These are phyloP conservation scores for Antheraea pernyi DNA, from an alignment of 1,140 invertebrate species.

Conservation along the genomic window DNA sequence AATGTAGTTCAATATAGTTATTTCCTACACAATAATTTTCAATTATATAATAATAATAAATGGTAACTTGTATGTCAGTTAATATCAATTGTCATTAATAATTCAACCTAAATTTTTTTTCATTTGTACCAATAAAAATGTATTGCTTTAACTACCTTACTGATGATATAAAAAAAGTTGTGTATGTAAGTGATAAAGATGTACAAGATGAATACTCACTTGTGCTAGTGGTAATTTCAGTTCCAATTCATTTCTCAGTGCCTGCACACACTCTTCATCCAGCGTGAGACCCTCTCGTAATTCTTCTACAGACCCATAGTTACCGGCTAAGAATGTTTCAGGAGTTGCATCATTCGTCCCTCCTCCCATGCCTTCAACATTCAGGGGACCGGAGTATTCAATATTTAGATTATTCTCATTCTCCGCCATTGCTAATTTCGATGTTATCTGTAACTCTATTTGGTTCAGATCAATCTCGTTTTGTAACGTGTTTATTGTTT, in stretches of 20 bases:
- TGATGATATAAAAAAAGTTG: no score
- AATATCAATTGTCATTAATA: no score
- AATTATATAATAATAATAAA: no score
- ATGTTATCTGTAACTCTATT: slow-evolving; percentile 66
- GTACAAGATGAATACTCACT: slow-evolving; percentile 53
- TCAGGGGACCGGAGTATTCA: slow-evolving; percentile 67
- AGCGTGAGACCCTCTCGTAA: slow-evolving; percentile 80
- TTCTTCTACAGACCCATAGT: slow-evolving; percentile 60
- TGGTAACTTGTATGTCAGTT: no score
- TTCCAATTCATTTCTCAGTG: slow-evolving; percentile 84
- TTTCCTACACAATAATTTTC: no score
- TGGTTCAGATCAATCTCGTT: slow-evolving; percentile 59
- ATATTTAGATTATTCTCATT: slow-evolving; percentile 78
- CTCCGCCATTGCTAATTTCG: slow-evolving; percentile 74
- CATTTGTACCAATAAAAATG: background rate
- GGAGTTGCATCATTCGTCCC: slow-evolving; percentile 44
- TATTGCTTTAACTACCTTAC: no score
- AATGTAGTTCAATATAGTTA: no score
- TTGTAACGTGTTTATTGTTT: slow-evolving; percentile 32
- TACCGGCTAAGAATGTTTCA: slow-evolving; percentile 60
- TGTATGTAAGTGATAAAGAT: no score
- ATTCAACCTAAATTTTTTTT: no score
- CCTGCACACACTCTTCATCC: slow-evolving; percentile 85
- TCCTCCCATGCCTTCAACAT: slow-evolving; percentile 47
- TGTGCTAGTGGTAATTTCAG: slow-evolving; percentile 86